A percentile compares a stretch with the other conserved stretches of the same genome.
These are phyloP conservation scores for Naso thynnoides DNA, from an alignment of 2,797 vertebrate genomes.

Conservation along the genomic window DNA sequence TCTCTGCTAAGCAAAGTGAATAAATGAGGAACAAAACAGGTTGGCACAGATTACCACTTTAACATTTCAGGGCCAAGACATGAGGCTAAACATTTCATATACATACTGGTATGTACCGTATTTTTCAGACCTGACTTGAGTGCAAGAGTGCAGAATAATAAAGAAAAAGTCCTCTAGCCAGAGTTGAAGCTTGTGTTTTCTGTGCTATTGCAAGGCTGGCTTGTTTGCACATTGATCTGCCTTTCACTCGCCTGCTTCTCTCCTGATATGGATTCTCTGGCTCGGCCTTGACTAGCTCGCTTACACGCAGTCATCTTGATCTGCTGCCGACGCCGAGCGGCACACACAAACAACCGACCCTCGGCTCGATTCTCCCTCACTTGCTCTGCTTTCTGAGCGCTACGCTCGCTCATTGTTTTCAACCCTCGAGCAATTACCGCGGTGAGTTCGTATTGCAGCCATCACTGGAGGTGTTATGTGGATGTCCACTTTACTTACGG, in stretches of 20 bases:
- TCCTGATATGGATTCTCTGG: constrained; percentile 69
- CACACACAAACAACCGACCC: constrained; percentile 51
- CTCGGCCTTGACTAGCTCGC: constrained; percentile 63
- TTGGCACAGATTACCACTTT: constrained; percentile 18
- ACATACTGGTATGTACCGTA: not conserved
- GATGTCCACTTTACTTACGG: constrained; percentile 24
- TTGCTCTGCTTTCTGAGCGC: constrained; percentile 10
- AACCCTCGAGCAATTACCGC: constrained; percentile 27
- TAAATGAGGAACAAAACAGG: constrained; percentile 26
- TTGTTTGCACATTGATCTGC: constrained; percentile 69
- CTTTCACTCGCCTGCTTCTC: constrained; percentile 55
- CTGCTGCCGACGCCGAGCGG: constrained; percentile 46
- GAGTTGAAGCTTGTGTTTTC: constrained; percentile 33
- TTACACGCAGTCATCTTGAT: constrained; percentile 64
- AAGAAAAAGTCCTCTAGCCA: constrained; percentile 25
- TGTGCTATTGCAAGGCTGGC: constrained; percentile 31
- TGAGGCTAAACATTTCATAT: constrained; percentile 17
- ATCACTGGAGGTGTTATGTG: constrained; percentile 10
- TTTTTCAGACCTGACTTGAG: constrained; percentile 31
- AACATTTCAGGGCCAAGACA: constrained; percentile 24
- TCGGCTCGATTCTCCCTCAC: constrained; percentile 22
- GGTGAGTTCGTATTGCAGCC: not conserved
- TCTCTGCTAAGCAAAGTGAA: constrained; percentile 13
- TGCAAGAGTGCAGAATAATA: constrained; percentile 3
- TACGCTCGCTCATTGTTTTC: constrained; percentile 41